These are phyloP conservation scores for Neolamprologus longior DNA, from an alignment of 2,113 vertebrate species.

Conservation along the genomic window DNA sequence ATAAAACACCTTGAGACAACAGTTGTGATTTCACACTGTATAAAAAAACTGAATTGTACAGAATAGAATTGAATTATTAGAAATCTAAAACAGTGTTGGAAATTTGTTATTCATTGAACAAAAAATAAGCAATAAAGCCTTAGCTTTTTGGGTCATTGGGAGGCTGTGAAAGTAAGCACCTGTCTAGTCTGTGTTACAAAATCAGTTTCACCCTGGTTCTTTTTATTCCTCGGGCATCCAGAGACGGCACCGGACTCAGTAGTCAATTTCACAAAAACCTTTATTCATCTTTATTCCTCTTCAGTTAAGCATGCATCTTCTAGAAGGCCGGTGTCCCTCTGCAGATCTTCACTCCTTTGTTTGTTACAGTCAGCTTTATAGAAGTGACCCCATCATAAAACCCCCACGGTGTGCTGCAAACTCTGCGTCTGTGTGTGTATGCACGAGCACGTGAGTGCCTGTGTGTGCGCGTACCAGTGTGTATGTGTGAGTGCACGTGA, in stretches of 20 bases:
- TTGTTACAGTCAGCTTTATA: no score
- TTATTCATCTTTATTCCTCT: no score
- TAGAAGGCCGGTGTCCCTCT: no score
- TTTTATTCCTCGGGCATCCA: not conserved
- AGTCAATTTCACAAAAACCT: not conserved
- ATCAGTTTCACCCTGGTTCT: not conserved
- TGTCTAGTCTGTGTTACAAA: not conserved
- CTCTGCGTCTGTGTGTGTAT: no score
- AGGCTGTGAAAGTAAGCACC: not conserved
- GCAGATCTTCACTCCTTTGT: no score
- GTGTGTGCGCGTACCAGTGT: fast-evolving
- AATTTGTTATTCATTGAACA: not conserved
- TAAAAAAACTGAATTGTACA: not conserved
- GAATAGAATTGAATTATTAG: not conserved
- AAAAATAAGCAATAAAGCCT: not conserved
- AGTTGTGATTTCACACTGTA: not conserved
- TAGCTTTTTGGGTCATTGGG: not conserved
- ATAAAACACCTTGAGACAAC: not conserved
- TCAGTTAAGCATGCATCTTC: no score
- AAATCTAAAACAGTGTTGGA: not conserved
- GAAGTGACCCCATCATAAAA: no score
- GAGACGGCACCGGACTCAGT: not conserved
- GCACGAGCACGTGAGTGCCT: no score
- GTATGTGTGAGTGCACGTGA: fast-evolving
- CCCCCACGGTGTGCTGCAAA: no score